Conservation (phyloP, 2,113 vertebrate species). For the Murina feae region DNA sequence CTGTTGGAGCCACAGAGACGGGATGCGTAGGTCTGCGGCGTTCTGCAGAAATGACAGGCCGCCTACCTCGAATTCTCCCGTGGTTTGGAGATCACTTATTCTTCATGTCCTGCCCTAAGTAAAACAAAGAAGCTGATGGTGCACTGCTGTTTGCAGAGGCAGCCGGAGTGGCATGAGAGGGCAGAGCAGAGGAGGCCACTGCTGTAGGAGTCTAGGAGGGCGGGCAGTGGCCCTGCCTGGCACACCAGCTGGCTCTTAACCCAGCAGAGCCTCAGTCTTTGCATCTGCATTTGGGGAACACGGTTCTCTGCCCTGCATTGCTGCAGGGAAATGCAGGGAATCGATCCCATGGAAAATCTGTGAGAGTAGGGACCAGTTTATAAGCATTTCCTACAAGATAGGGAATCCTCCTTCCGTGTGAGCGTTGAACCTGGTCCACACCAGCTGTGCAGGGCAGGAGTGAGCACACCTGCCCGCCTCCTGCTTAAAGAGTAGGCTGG, state of each 20-base stretch:
- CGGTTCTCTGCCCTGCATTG: not conserved
- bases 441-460: not conserved
- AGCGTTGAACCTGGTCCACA: not conserved
- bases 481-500: not conserved
- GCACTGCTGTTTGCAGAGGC: not conserved
- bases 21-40: not conserved
- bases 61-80: slow-evolving; percentile 75
- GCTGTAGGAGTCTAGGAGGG: too few species aligned
- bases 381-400: not conserved
- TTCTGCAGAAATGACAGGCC: slow-evolving; percentile 79
- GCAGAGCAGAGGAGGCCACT: not conserved
- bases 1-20: not conserved
- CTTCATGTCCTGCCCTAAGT: slow-evolving; percentile 60
- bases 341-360: not conserved
- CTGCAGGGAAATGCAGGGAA: not conserved
- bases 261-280: not conserved
- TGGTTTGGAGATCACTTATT: slow-evolving; percentile 62
- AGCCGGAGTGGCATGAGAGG: not conserved
- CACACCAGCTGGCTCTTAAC: rapidly evolving
- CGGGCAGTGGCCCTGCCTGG: rapidly evolving
- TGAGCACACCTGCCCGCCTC: not conserved
- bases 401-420: not conserved
- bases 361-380: not conserved
- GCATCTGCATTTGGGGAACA: not conserved
- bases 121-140: not conserved